phyloP scores from a whole-genome alignment of 2,888 invertebrate genomes.

The Euzophera pinguis region DNA sequence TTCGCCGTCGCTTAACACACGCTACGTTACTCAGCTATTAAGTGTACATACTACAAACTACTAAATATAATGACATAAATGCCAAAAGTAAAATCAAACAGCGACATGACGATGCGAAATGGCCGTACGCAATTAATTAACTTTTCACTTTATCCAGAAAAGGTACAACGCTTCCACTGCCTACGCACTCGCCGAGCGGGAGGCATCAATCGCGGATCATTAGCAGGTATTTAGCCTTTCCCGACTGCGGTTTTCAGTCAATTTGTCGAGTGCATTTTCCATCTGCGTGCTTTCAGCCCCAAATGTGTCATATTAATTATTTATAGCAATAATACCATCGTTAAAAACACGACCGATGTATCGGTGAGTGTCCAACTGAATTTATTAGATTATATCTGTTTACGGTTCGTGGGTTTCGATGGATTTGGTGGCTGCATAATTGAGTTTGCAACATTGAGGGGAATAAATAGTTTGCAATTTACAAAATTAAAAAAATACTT shows the following conservation, averaged over 20 bases:
- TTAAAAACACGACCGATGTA: constrained; percentile 50
- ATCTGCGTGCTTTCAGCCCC: constrained; percentile 61
- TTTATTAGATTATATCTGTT: constrained; percentile 55
- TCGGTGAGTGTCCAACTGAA: constrained; percentile 33
- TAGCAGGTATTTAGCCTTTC: constrained; percentile 76
- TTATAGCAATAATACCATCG: constrained; percentile 71
- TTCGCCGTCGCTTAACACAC: no score
- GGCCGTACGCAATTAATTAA: constrained; percentile 4
- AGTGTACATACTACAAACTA: no score
- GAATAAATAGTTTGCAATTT: background rate
- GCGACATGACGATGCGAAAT: background rate
- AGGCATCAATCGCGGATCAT: constrained; percentile 66
- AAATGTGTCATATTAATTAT: constrained; percentile 72
- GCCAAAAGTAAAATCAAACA: background rate
- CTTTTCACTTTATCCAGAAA: constrained; percentile 5
- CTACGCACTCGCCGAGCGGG: background rate
- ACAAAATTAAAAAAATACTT: background rate
- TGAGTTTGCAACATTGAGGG: constrained; percentile 13
- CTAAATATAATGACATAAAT: background rate
- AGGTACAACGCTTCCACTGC: background rate
- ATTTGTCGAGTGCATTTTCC: constrained; percentile 74
- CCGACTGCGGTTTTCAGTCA: constrained; percentile 74
- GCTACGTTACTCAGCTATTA: no score
- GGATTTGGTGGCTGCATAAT: constrained; percentile 25
- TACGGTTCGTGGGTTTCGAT: constrained; percentile 38